Base-by-base conservation (phyloP, 2,888 invertebrate genomes). In the Bembecia ichneumoniformis region DNA sequence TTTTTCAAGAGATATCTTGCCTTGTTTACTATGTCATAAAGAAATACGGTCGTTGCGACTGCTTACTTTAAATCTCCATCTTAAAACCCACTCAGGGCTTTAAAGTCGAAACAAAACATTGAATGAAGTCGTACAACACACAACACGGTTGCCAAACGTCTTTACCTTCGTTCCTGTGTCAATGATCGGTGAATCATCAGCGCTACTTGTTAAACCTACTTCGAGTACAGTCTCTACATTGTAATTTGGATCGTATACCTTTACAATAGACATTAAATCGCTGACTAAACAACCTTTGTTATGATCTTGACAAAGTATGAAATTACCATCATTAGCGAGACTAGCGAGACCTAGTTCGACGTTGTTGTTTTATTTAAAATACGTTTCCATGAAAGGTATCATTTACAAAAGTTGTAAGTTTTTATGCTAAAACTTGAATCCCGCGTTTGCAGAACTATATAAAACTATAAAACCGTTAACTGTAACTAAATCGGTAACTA, bases 101-200 rank as follows among this genome's bases (percentile, higher is more conserved):
- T 40, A 40, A 40, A n/a, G 28, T 28, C n/a, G 13, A 40, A 40
- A 40, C 40, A 40, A 40, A 40, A 40, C 40, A 40, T 40, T 11
- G 40, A 10, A 40, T 40, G 13, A 40, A 40, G 11, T 40, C 7
- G 13, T 40, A 40, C 40, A 40, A n/a, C 14, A 14, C 14, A 36
- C 13, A 13, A 40, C 40, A 13, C 40, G 40, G 40, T 40, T 40
- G 40, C 40, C 40, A 40, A 40, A 40, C 40, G 40, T 40, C 40
- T 40, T 10, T 14, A n/a, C 14, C 14, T 13, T 13, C 14, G 40
- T 49, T 36, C 48, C 45, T 50, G 60, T 68, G 69, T 70, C 74
- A 74, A 71, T 58, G 72, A 57, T 67, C 76, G 68, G 64, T 76
- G 76, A 76, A 58, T 76, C 74, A 75, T 59, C 57, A 51, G 43